Evolutionary conservation across 2,888 invertebrate species (phyloP), one percentile per base, ranked within the genome.

Genomic region (Arctia plantaginis): DNA sequence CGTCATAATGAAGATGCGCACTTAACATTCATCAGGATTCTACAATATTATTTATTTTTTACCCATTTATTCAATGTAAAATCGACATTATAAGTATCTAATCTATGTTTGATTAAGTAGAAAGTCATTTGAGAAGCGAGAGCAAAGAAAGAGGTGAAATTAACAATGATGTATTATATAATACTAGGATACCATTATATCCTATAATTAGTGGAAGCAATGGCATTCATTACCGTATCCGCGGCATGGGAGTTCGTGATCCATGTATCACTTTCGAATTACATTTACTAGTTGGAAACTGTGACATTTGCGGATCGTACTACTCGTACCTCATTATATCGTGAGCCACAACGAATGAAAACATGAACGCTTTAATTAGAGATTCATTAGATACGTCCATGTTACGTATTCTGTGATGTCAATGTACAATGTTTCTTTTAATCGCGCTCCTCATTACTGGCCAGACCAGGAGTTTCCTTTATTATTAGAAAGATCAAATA

Each of bases 1-100:
- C 88, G 89, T 91, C 90, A 93, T 93, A 93, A 93, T 93, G 93
- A 93, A 93, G 92, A 94, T 91, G 91, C 88, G 91, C 92, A 90
- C 92, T 93, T 92, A 91, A 89, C 90, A 90, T 92, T 94, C 93
- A 94, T 93, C 92, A 94, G 91, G 87, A 90, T 91, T 90, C 91
- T 89, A 93, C 90, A 90, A 91, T 87, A 88, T 90, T 90, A 93
- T 93, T 92, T 92, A 92, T 92, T 91, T 87, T 90, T 90, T 90
- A 83, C 86, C 80, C 85, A 87, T 90, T 90, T 91, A 91, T 89
- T 91, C 89, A 90, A 90, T 90, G 89, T 87, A 88, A 84, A 86
- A 87, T 84, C 86, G 87, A 89, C 85, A 86, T 88, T 87, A 89
- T 91, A 89, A 92, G 91, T 89, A 87, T 85, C 87, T 91, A 90